These are phyloP conservation scores for Caretta caretta DNA, from an alignment of 2,113 vertebrate genomes.

Conservation along the genomic window DNA sequence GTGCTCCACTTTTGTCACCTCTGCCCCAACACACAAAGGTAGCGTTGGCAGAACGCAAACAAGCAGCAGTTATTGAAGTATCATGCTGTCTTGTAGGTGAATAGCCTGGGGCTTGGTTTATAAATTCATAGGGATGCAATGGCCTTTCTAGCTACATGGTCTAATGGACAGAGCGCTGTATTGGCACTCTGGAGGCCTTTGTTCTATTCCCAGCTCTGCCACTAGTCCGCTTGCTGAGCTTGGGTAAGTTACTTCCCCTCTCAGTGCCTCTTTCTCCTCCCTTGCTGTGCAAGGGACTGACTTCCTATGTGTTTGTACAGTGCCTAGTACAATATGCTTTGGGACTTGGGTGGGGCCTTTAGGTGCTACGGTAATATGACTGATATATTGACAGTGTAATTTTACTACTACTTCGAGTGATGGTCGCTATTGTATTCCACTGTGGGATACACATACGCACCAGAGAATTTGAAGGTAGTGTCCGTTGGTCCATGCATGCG, in stretches of 20 bases:
- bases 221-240: background rate
- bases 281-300: background rate
- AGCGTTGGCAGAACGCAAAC: background rate
- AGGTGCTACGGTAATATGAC: background rate
- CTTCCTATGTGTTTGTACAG: rapidly evolving
- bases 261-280: background rate
- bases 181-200: background rate
- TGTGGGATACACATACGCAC: background rate
- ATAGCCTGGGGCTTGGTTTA: background rate
- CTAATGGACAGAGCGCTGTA: background rate
- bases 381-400: background rate
- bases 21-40: background rate
- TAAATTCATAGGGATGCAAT: background rate
- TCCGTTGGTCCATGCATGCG: background rate
- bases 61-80: background rate
- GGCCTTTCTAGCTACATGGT: rapidly evolving
- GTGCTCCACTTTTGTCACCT: background rate
- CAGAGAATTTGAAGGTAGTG: background rate
- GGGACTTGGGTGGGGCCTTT: background rate
- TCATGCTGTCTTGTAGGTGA: background rate
- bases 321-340: rapidly evolving
- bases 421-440: background rate
- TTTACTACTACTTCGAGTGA: background rate
- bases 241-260: background rate
- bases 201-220: background rate